Base-by-base conservation (phyloP, 2,888 invertebrate genomes). In the Drosophila pseudotalamancana region DNA sequence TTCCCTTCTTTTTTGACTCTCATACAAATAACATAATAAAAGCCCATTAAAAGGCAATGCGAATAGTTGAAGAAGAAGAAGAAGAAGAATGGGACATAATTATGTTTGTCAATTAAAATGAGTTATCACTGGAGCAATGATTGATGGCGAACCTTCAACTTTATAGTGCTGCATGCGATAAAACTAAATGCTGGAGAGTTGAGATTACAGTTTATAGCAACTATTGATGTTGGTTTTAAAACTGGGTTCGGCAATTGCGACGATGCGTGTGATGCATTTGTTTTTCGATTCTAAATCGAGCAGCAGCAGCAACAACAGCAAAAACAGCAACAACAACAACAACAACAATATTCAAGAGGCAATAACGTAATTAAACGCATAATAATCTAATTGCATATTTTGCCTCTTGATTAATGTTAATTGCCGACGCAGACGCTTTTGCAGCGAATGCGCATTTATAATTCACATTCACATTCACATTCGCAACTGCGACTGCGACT, bases 351-450 rank as follows among this genome's bases (percentile, higher is more conserved):
- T n/a, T 45, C 35, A 62, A 56, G 64, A 70, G 60, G 70, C 77
- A 81, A n/a, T 72, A 81, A 72, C 81, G 84, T 84, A 85, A 84
- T 85, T 85, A 83, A 85, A 83, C 72, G 85, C 85, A 85, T 84
- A 84, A 85, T 84, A 85, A 79, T 84, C 82, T 84, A 86, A 84
- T 83, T 87, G 86, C 87, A 87, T 86, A 87, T 84, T 83, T 81
- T 77, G 81, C 77, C 86, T 81, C 83, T 85, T 88, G 87, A 88
- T 88, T 88, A 88, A 86, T 86, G 85, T 77, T 88, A 87, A 88
- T 88, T 87, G 86, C 76, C 73, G 62, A 55, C 70, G 79, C 71
- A 69, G 72, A 75, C 77, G 70, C 56, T 56, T 61, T 68, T 63
- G 55, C 57, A 51, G 69, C 68, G 59, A 79, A 59, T 62, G 61